Conservation (phyloP, 2,113 vertebrate species). For the Cyphomyrus discorhynchus region DNA sequence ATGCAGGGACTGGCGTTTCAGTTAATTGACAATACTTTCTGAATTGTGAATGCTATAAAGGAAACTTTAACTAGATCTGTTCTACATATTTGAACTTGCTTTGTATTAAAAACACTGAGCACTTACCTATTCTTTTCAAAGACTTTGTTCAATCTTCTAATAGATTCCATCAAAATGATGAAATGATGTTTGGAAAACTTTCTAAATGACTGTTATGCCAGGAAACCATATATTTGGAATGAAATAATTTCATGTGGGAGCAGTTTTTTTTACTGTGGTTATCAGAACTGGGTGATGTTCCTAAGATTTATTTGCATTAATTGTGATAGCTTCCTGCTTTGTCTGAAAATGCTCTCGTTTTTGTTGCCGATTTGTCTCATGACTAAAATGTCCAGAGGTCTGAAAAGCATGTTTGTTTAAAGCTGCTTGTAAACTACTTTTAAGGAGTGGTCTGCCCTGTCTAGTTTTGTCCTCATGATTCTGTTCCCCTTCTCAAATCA, state of each 20-base stretch:
- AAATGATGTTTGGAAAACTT: background rate
- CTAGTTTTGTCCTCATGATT: background rate
- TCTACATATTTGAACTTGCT: background rate
- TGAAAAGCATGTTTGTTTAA: background rate
- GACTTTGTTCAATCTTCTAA: background rate
- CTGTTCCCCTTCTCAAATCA: conserved; percentile 33
- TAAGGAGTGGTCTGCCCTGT: background rate
- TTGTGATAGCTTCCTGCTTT: background rate
- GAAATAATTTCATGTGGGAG: background rate
- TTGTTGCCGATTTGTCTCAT: background rate
- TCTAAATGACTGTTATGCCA: background rate
- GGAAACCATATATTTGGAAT: background rate
- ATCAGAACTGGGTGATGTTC: background rate
- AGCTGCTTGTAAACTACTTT: background rate
- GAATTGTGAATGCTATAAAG: background rate
- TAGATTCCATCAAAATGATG: background rate
- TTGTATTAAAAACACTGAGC: background rate
- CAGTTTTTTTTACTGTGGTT: background rate
- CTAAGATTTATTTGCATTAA: background rate
- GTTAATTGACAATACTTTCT: background rate
- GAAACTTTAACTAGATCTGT: background rate
- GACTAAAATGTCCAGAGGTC: background rate
- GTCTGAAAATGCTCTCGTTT: background rate
- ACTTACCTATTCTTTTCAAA: background rate
- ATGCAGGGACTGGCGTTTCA: background rate